Base-by-base conservation (phyloP, 2,888 invertebrate genomes). In the Ctenicera cuprea region DNA sequence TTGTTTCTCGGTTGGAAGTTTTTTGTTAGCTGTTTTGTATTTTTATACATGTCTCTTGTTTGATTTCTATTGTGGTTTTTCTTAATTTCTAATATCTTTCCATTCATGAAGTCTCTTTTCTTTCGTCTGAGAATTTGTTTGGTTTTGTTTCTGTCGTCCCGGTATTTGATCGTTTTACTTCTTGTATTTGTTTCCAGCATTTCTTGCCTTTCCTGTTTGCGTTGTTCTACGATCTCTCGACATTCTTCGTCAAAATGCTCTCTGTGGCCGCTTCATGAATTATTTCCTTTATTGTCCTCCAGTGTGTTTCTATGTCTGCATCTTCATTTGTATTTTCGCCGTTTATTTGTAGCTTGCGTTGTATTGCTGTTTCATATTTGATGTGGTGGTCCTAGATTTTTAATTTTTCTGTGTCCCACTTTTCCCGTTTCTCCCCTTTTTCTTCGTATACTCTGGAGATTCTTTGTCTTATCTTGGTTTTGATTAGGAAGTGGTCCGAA, bases 231-330 rank as follows among this genome's bases (percentile, higher is more conserved):
- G n/a, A n/a, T n/a, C n/a, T n/a, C n/a, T n/a, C n/a, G n/a, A n/a
- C n/a, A n/a, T n/a, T n/a, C n/a, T n/a, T n/a, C n/a, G n/a, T n/a
- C n/a, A n/a, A n/a, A 14, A 45, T 45, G 43, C 43, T 45, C n/a
- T 45, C 43, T 16, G n/a, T 3, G n/a, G 43, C 43, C 16, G 16
- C 1, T 45, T 45, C 43, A 16, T n/a, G n/a, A 2, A 45, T 45
- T 45, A 45, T 45, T 16, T 45, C 43, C 16, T 45, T 45, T 45
- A 45, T 45, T n/a, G n/a, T 45, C n/a, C n/a, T n/a, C n/a, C n/a
- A n/a, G n/a, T n/a, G n/a, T n/a, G n/a, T n/a, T n/a, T n/a, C n/a
- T n/a, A n/a, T n/a, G n/a, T 45, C n/a, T 16, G 3, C 43, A 14
- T n/a, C n/a, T n/a, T n/a, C n/a, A n/a, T n/a, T n/a, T n/a, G n/a